Evolutionary conservation across 2,888 invertebrate genomes (phyloP).

Genomic region (Dasysyrphus tricinctus): DNA sequence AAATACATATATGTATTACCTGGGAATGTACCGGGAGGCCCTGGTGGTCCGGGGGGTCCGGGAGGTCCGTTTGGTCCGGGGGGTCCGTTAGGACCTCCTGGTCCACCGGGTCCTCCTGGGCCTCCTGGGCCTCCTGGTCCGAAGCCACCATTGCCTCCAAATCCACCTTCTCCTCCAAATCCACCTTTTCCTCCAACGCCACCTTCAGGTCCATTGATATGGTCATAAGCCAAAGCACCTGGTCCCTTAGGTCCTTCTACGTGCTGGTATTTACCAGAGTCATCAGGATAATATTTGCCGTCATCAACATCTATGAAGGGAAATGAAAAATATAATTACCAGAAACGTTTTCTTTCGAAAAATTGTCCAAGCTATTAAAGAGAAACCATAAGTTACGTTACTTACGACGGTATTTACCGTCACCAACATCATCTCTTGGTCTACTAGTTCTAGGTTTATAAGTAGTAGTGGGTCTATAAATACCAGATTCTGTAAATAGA

Average conservation of each 20-base stretch:
- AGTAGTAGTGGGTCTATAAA: constrained; percentile 27
- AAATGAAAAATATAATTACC: constrained; percentile 33
- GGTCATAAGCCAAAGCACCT: constrained; percentile 80
- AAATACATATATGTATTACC: constrained; percentile 25
- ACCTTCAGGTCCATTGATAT: constrained; percentile 81
- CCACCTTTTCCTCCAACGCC: constrained; percentile 80
- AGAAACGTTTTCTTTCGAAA: not conserved
- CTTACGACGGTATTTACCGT: constrained; percentile 74
- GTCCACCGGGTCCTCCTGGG: constrained; percentile 79
- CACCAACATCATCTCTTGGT: constrained; percentile 18
- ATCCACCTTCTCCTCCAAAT: constrained; percentile 78
- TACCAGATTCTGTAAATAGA: constrained; percentile 68
- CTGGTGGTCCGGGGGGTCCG: constrained; percentile 80
- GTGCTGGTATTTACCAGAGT: constrained; percentile 82
- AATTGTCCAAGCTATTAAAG: not conserved
- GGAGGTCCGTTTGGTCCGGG: constrained; percentile 77
- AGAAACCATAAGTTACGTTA: constrained; percentile 31
- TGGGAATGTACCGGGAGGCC: constrained; percentile 78
- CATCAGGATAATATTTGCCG: constrained; percentile 82
- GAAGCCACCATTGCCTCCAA: constrained; percentile 77
- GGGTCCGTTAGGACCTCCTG: constrained; percentile 79
- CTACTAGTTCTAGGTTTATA: constrained; percentile 27
- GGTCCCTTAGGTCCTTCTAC: constrained; percentile 83
- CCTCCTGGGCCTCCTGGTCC: constrained; percentile 82
- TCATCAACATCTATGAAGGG: constrained; percentile 66